Evolutionary conservation across 2,113 vertebrate species (phyloP).

Genomic region (Nematolebias whitei): DNA sequence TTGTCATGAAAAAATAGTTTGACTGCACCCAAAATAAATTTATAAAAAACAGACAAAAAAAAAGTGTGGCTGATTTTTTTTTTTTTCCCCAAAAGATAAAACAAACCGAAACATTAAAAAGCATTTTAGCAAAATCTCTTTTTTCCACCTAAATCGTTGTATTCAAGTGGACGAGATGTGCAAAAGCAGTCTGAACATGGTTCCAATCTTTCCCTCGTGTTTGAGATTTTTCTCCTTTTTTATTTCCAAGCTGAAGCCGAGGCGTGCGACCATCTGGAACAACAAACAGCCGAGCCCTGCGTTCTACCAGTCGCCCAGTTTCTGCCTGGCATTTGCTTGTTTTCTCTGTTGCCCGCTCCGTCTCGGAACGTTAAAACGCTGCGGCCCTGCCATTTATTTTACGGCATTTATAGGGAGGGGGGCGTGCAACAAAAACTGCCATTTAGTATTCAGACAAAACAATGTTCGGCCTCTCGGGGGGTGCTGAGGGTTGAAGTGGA

Average conservation of each 20-base stretch:
- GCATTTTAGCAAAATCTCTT: too few species aligned
- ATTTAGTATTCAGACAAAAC: conserved; percentile 48
- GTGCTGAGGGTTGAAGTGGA: conserved; percentile 1
- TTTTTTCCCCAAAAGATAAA: too few species aligned
- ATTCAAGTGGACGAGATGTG: too few species aligned
- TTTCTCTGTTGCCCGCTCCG: conserved; percentile 57
- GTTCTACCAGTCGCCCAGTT: conserved; percentile 46
- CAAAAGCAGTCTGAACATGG: too few species aligned
- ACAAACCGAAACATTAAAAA: too few species aligned
- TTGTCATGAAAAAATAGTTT: too few species aligned
- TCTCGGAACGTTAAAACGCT: conserved; percentile 46
- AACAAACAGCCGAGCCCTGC: conserved; percentile 45
- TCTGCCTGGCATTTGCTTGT: conserved; percentile 56
- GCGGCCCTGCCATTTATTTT: conserved; percentile 67
- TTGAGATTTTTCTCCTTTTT: conserved; percentile 5
- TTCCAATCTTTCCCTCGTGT: neutral
- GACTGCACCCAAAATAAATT: too few species aligned
- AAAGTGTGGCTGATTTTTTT: too few species aligned
- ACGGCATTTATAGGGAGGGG: conserved; percentile 38
- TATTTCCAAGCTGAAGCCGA: conserved; percentile 15
- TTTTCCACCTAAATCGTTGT: too few species aligned
- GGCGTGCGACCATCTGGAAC: conserved; percentile 64
- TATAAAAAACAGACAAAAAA: too few species aligned
- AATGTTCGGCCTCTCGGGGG: conserved; percentile 37
- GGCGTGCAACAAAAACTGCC: too few species aligned